Evolutionary conservation across 2,113 vertebrate species (phyloP).

Genomic region (Chlorocebus sabaeus): DNA sequence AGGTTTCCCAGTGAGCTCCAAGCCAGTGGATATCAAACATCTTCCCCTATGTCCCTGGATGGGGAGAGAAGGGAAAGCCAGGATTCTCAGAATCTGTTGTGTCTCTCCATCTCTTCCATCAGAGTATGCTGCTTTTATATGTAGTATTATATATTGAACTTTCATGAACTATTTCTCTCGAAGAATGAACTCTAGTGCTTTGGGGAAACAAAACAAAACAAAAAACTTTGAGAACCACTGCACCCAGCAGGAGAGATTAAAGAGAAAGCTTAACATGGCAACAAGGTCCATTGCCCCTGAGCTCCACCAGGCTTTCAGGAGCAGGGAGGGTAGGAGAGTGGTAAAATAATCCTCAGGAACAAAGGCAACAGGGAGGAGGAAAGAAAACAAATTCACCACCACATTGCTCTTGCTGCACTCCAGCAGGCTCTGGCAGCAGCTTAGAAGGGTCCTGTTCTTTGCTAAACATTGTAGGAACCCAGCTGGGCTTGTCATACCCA

Average conservation of each 20-base stretch:
- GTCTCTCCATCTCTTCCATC: background rate
- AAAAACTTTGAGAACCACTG: background rate
- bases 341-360: background rate
- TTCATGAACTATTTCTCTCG: background rate
- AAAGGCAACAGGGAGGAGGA: background rate
- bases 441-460: background rate
- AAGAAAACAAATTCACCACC: background rate
- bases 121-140: background rate
- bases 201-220: background rate
- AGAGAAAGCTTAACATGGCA: background rate
- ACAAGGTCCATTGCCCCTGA: background rate
- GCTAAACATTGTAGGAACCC: conserved; percentile 43
- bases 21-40: background rate
- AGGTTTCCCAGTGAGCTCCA: background rate
- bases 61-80: background rate
- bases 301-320: background rate
- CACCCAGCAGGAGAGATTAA: background rate
- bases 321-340: background rate
- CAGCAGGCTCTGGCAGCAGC: background rate
- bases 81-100: background rate
- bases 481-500: conserved; percentile 53
- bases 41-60: background rate
- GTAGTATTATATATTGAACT: background rate
- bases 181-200: background rate
- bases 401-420: background rate